Base-by-base conservation (phyloP, 2,888 invertebrate genomes). In the Hesperia comma region DNA sequence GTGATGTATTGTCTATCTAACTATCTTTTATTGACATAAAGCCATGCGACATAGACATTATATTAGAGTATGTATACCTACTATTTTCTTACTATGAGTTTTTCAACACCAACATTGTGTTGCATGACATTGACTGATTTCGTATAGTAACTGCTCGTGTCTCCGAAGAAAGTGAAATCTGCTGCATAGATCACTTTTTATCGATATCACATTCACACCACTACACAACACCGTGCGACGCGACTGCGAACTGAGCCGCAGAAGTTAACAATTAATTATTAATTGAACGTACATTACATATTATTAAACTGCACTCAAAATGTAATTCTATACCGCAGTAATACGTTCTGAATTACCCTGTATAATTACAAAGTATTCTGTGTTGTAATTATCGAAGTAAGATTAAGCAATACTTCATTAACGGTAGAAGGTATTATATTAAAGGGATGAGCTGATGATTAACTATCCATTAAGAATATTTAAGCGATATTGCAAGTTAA, bases 361-460 rank as follows among this genome's bases (percentile, higher is more conserved):
- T 37, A 51, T 57, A 19, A 7, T 40, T 54, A 33, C 15, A 19
- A 51, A 56, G 37, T 43, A 21, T 33, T 37, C 37, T 19, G 49
- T 54, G 53, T 54, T 55, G 43, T 67, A 61, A 67, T 67, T 67
- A 67, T 40, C 60, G 33, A 21, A 37, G 54, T 17, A 58, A 46
- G 54, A 61, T 67, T 61, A 54, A 61, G 66, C 61, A 67, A 67
- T 67, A 60, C 54, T 53, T 67, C 61, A 67, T 60, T 43, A 55
- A 67, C 26, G 60, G 46, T 43, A 15, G 41, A 55, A 58, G 60
- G 53, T 33, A 54, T 37, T 63, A 53, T 60, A 55, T 33, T 63
- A 63, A 67, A 61, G 46, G 61, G 66, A 67, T 67, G 66, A 33
- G 43, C 61, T 41, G 6, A 67, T 66, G 54, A 66, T 66, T 66